Percentiles rank a stretch among this genome's conserved stretches.
These are phyloP conservation scores for Embidobia sp. DNA, from an alignment of 2,888 invertebrate genomes.

Conservation along the genomic window DNA sequence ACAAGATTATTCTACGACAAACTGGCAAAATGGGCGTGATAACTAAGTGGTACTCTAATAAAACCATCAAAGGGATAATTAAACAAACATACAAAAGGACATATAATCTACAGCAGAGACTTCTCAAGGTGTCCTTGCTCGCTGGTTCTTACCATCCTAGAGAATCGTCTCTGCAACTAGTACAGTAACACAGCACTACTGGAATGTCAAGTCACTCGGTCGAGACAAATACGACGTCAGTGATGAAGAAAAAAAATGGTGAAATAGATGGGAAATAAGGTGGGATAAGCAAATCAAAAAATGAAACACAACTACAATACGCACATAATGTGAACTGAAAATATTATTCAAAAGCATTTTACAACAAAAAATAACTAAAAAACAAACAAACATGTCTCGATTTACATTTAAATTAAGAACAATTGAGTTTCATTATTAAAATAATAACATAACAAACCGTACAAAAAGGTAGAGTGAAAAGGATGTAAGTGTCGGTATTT, in stretches of 20 bases:
- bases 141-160: constrained; percentile 13
- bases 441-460: constrained; percentile 82
- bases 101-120: constrained; percentile 37
- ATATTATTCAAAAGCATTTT: constrained; percentile 82
- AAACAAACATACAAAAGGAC: constrained; percentile 37
- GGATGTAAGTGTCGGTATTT: constrained; percentile 66
- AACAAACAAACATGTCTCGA: constrained; percentile 81
- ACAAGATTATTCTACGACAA: constrained; percentile 22
- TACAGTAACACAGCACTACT: constrained; percentile 48
- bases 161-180: constrained; percentile 25
- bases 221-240: no score
- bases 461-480: constrained; percentile 76
- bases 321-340: constrained; percentile 81
- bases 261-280: constrained; percentile 10
- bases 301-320: constrained; percentile 74
- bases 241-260: constrained; percentile 4
- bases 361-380: constrained; percentile 82
- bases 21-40: constrained; percentile 4
- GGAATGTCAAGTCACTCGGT: constrained; percentile 55
- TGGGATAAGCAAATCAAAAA: constrained; percentile 64
- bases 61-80: not conserved
- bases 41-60: constrained; percentile 27
- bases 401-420: constrained; percentile 82
- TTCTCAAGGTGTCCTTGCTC: constrained; percentile 15
- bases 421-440: constrained; percentile 80